phyloP scores from a whole-genome alignment of 2,797 vertebrate species.

The Paramormyrops hopkinsi region DNA sequence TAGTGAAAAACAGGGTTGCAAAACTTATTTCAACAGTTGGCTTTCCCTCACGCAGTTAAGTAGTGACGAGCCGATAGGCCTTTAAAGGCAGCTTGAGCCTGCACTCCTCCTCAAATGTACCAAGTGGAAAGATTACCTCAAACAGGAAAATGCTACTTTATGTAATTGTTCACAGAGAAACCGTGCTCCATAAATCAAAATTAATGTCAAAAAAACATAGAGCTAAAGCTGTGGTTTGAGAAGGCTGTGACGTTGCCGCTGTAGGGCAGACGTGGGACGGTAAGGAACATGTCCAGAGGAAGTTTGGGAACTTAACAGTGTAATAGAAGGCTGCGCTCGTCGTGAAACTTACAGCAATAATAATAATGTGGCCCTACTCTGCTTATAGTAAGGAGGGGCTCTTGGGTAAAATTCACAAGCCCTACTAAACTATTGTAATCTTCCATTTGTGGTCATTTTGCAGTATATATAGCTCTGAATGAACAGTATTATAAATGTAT shows the following conservation, averaged over 20 bases:
- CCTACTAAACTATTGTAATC: not conserved
- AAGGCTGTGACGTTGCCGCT: not conserved
- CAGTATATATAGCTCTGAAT: not conserved
- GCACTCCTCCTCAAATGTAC: slow-evolving; percentile 8
- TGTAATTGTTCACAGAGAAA: slow-evolving; percentile 21
- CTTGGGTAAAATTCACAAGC: not conserved
- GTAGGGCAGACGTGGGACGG: not conserved
- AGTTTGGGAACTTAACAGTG: not conserved
- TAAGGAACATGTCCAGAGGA: not conserved
- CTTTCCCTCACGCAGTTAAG: not conserved
- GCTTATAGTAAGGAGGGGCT: not conserved
- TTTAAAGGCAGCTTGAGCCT: not conserved
- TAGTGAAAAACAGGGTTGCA: not conserved
- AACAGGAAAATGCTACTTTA: slow-evolving; percentile 23
- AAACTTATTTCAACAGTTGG: not conserved
- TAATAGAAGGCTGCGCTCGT: not conserved
- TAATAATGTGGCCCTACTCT: not conserved
- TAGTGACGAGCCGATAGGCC: not conserved
- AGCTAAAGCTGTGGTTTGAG: not conserved
- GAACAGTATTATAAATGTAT: not conserved
- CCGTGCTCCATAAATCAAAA: slow-evolving; percentile 14
- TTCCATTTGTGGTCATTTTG: not conserved
- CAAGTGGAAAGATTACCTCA: slow-evolving; percentile 25
- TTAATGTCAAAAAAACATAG: slow-evolving; percentile 21
- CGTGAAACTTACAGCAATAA: not conserved